A percentile compares a stretch with the other conserved stretches of the same genome.
phyloP scores from a whole-genome alignment of 2,797 vertebrate species.

The Xenentodon cancila region DNA sequence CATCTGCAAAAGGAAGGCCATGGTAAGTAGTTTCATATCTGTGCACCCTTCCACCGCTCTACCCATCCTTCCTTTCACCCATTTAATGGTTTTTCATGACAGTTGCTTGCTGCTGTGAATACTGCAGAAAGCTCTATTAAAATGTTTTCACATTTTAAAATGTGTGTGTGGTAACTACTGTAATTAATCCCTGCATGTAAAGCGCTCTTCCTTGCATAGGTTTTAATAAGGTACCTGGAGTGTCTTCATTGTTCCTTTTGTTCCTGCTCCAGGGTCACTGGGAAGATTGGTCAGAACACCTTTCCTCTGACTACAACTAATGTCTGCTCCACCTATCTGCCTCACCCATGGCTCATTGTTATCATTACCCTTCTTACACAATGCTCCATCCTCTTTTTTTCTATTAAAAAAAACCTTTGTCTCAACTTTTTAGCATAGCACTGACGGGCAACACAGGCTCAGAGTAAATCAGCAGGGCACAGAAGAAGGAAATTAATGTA shows the following conservation, averaged over 20 bases:
- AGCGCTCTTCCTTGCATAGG: slow-evolving; percentile 12
- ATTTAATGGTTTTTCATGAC: not conserved
- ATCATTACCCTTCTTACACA: slow-evolving; percentile 4
- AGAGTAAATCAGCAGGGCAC: slow-evolving; percentile 21
- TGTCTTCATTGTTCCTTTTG: slow-evolving; percentile 3
- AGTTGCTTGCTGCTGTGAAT: not conserved
- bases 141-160: not conserved
- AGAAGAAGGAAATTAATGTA: slow-evolving; percentile 10
- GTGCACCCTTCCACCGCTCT: slow-evolving; percentile 39
- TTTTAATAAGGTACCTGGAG: not conserved
- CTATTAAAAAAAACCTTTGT: not conserved
- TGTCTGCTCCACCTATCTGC: not conserved
- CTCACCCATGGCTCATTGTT: slow-evolving; percentile 32
- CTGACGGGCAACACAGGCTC: slow-evolving; percentile 22
- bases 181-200: slow-evolving; percentile 29
- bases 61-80: slow-evolving; percentile 2
- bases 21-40: slow-evolving; percentile 90
- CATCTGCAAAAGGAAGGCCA: slow-evolving; percentile 96
- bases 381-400: not conserved
- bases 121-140: not conserved
- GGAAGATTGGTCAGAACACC: slow-evolving; percentile 11
- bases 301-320: slow-evolving; percentile 14
- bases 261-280: slow-evolving; percentile 12
- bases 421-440: slow-evolving; percentile 30
- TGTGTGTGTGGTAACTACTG: not conserved